Evolutionary conservation across 2,797 vertebrate genomes (phyloP), one percentile per base, ranked within the genome.

Genomic region (Pangasius mekongensis): DNA sequence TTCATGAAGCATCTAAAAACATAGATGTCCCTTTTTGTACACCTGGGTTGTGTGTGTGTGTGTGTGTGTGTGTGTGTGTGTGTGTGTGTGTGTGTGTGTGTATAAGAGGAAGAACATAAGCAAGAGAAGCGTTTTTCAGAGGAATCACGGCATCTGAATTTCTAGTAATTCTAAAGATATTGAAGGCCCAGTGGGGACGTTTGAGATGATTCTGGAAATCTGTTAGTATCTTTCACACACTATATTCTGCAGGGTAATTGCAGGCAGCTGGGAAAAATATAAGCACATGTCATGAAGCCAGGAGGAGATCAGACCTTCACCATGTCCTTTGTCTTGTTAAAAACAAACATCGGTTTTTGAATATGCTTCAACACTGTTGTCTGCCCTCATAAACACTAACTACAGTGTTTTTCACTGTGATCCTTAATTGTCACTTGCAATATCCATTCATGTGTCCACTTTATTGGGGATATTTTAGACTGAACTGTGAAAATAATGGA

Each of bases 201-300:
- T 84, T 76, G n/a, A 78, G 83, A 82, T 85, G 52, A 73, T 91
- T 90, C 82, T 84, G 90, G 43, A 84, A 90, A 90, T 86, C 81
- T 77, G 84, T 91, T 83, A 87, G 83, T 66, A 87, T 69, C 67
- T 88, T 64, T 73, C 73, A 87, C 83, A 64, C 80, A 54, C 56
- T 85, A 36, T 66, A 83, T 86, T 88, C 77, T 85, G 82, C 86
- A 60, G 60, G 24, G 56, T 92, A 92, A 93, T 93, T 90, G 87
- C 67, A 52, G 82, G 56, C 93, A 93, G 91, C 89, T 92, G 91
- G 54, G 73, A 89, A 86, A 71, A 88, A 33, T 9, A 4, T 88
- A 80, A 47, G 73, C n/a, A 20, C 64, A 74, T 73, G 18, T 20
- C 39, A 87, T 85, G 62, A 66, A 36, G 73, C 81, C 47, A 78